phyloP scores from a whole-genome alignment of 2,888 invertebrate genomes.

The Chrysina gloriosa region DNA sequence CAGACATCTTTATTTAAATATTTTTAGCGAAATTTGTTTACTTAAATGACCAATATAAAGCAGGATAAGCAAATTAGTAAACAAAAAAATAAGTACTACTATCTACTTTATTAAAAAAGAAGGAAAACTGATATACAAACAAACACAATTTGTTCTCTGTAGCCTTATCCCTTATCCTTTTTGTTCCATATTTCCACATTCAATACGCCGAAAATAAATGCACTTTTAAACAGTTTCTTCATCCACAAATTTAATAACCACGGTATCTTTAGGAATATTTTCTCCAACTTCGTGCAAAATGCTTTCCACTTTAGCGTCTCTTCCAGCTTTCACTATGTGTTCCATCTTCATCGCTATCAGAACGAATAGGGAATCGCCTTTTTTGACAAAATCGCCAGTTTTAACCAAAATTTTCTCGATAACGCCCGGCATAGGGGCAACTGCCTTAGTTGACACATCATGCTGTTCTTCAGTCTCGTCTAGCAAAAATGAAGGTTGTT shows the following conservation, averaged over 20 bases:
- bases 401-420: slow-evolving; percentile 90
- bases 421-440: slow-evolving; percentile 96
- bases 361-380: slow-evolving; percentile 91
- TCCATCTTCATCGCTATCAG: slow-evolving; percentile 99
- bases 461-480: slow-evolving; percentile 60
- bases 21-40: too few species aligned
- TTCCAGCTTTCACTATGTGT: slow-evolving; percentile 88
- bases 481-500: slow-evolving; percentile 71
- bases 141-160: too few species aligned
- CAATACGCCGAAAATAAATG: neutral
- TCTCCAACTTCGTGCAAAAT: slow-evolving; percentile 82
- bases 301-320: slow-evolving; percentile 80
- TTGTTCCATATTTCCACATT: too few species aligned
- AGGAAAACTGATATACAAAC: too few species aligned
- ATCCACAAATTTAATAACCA: slow-evolving; percentile 71
- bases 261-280: slow-evolving; percentile 82
- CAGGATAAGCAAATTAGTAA: too few species aligned
- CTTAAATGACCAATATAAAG: too few species aligned
- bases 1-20: too few species aligned
- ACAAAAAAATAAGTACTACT: too few species aligned
- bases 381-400: slow-evolving; percentile 82
- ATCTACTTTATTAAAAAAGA: too few species aligned
- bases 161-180: too few species aligned
- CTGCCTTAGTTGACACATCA: slow-evolving; percentile 67
- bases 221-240: slow-evolving; percentile 46